Conservation (phyloP, 2,113 vertebrate species). For the Onychorhynchus coronatus region DNA sequence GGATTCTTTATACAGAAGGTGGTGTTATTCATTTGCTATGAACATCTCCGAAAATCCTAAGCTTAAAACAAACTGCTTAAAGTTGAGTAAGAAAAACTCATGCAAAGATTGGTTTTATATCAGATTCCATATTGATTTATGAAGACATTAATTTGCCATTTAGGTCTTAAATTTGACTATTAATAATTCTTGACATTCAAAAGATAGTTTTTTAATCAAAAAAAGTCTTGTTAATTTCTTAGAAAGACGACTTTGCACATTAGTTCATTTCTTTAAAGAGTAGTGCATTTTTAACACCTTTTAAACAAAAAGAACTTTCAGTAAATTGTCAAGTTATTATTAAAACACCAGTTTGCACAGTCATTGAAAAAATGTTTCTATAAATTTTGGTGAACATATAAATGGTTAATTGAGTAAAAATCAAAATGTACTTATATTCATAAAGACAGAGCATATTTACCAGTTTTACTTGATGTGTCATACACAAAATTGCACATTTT, state of each 20-base stretch:
- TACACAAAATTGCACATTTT: neutral
- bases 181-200: slow-evolving; percentile 65
- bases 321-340: neutral
- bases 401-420: neutral
- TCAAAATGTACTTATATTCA: neutral
- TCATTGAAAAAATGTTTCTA: neutral
- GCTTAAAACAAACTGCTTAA: neutral
- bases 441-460: neutral
- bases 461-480: neutral
- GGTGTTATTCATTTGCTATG: neutral
- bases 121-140: slow-evolving; percentile 65
- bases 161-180: slow-evolving; percentile 58
- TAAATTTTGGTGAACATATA: neutral
- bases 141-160: slow-evolving; percentile 67
- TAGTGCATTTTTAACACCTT: neutral
- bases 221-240: neutral
- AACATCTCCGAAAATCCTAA: neutral
- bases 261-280: neutral
- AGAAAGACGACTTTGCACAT: neutral
- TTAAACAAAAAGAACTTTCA: neutral
- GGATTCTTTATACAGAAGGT: neutral
- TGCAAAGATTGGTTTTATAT: neutral
- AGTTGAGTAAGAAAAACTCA: slow-evolving; percentile 9
- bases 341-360: neutral
- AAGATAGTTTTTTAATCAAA: slow-evolving; percentile 18